phyloP scores from a whole-genome alignment of 2,888 invertebrate species.

The Branchellion lobata region DNA sequence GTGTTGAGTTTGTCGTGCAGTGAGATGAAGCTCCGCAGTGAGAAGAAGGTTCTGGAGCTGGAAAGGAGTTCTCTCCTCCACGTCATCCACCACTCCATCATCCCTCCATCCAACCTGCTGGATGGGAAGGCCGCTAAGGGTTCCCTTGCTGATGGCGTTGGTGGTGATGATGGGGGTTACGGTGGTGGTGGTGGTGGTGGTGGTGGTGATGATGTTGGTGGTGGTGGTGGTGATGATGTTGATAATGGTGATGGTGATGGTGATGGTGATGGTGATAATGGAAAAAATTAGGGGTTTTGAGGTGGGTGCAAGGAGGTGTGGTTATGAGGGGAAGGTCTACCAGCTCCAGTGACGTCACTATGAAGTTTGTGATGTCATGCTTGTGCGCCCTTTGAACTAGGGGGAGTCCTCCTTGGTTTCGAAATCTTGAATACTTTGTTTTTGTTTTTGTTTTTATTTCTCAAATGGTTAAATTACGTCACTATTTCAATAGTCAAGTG shows the following conservation, averaged over 20 bases:
- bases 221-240: conserved; percentile 29
- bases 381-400: no score
- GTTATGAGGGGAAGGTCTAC: no score
- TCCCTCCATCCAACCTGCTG: not conserved
- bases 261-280: conserved; percentile 20
- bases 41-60: conserved; percentile 58
- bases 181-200: conserved; percentile 11
- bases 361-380: no score
- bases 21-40: conserved; percentile 57
- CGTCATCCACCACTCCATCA: conserved; percentile 55
- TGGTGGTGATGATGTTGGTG: conserved; percentile 29
- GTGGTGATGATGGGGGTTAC: not conserved
- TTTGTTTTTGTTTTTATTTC: no score
- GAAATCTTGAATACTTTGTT: no score
- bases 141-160: not conserved
- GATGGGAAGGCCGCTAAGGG: not conserved
- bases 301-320: no score
- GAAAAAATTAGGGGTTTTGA: conserved; percentile 11
- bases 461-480: no score
- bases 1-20: conserved; percentile 50
- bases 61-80: conserved; percentile 59
- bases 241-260: conserved; percentile 3
- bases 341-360: no score
- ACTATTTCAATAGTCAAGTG: no score
- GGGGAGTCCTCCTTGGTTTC: no score